Conservation (phyloP, 2,797 vertebrate species). For the Pitangus sulphuratus region DNA sequence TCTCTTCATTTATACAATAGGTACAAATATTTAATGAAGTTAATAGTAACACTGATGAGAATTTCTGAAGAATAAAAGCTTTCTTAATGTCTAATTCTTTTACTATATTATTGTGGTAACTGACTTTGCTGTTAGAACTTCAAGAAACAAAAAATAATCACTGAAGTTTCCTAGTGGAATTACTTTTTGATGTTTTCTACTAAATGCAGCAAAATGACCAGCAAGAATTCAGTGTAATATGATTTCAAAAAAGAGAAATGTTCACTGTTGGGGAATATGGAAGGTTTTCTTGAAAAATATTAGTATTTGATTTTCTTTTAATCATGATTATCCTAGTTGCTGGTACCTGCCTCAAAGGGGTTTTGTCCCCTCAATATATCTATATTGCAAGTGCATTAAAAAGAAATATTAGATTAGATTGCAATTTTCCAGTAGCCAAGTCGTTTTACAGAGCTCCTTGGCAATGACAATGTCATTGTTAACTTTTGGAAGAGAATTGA, state of each 20-base stretch:
- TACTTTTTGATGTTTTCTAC: neutral
- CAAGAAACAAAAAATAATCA: constrained; percentile 12
- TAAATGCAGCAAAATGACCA: neutral
- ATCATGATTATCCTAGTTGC: neutral
- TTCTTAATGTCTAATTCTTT: neutral
- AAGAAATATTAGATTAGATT: neutral
- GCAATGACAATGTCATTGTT: neutral
- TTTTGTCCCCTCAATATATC: neutral
- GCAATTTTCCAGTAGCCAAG: neutral
- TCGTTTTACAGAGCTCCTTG: neutral
- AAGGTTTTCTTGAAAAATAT: neutral
- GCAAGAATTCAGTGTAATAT: neutral
- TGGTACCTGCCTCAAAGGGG: neutral
- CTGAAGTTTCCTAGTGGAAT: neutral
- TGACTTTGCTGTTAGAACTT: neutral
- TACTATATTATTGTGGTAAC: neutral
- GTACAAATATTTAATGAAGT: neutral
- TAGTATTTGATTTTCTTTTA: neutral
- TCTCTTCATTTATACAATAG: neutral
- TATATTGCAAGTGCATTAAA: neutral
- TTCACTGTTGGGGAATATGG: neutral
- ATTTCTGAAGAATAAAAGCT: neutral
- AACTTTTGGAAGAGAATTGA: neutral
- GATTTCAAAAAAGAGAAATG: neutral
- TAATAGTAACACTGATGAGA: neutral